Evolutionary conservation across 2,797 vertebrate species (phyloP).

Genomic region (Picus viridis): DNA sequence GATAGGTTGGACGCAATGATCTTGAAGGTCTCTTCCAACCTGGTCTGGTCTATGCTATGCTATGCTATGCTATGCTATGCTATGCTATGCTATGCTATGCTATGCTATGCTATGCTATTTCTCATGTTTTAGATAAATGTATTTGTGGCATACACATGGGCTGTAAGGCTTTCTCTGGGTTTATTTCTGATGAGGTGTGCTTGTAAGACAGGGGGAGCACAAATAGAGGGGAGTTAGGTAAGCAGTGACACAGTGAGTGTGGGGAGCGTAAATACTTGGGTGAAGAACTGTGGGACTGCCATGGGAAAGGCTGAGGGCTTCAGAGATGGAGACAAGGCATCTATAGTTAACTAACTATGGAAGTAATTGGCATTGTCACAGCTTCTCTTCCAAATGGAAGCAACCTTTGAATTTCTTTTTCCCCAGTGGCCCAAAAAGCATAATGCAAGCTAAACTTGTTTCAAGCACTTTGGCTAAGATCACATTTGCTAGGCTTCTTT

Average conservation of each 20-base stretch:
- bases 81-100: no score
- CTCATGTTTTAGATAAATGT: fast-evolving
- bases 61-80: no score
- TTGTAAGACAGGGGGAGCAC: neutral
- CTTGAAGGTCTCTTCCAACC: no score
- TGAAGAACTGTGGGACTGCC: neutral
- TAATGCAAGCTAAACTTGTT: neutral
- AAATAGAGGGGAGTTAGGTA: fast-evolving
- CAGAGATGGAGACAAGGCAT: neutral
- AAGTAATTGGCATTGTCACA: neutral
- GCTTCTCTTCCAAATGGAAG: neutral
- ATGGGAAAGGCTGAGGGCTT: neutral
- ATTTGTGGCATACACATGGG: fast-evolving
- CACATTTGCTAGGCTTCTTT: neutral
- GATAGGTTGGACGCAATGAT: no score
- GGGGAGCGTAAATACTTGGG: fast-evolving
- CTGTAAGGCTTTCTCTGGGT: neutral
- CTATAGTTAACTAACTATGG: neutral
- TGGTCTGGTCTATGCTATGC: no score
- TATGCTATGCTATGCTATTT: no score
- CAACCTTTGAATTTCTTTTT: neutral
- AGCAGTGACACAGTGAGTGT: neutral
- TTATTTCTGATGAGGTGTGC: neutral
- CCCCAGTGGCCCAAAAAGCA: neutral
- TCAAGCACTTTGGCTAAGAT: neutral